Evolutionary conservation across 2,888 invertebrate species (phyloP).

Genomic region (Pseudococcus longispinus): DNA sequence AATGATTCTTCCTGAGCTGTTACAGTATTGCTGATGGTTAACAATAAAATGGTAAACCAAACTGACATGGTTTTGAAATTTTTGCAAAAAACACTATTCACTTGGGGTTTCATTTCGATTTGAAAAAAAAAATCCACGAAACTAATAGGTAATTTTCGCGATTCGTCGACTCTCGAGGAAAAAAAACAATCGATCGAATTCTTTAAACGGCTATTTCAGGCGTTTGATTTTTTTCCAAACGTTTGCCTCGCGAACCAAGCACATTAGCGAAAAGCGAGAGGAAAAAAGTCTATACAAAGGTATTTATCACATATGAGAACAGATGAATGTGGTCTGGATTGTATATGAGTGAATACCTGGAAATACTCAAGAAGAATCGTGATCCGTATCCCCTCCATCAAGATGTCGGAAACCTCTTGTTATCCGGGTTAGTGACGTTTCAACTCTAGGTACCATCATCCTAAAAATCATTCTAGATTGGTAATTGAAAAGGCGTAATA

Average conservation of each 20-base stretch:
- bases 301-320: conserved; percentile 10
- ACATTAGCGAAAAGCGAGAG: conserved; percentile 32
- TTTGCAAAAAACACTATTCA: conserved; percentile 29
- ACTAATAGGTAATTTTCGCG: neutral
- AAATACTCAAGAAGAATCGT: conserved; percentile 48
- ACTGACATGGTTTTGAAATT: conserved; percentile 26
- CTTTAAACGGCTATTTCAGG: neutral
- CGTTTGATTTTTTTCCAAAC: neutral
- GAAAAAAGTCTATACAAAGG: conserved; percentile 38
- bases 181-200: neutral
- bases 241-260: neutral
- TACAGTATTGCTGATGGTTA: conserved; percentile 31
- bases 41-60: conserved; percentile 49
- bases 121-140: neutral
- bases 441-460: conserved; percentile 23
- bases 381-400: conserved; percentile 42
- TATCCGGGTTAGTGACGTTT: conserved; percentile 50
- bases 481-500: neutral
- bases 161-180: no score
- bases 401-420: conserved; percentile 48
- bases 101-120: conserved; percentile 25
- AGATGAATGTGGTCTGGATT: neutral
- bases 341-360: conserved; percentile 51
- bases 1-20: conserved; percentile 71
- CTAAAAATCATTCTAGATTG: conserved; percentile 10